Base-by-base conservation (phyloP, 2,113 vertebrate species). In the Corynorhinus townsendii region DNA sequence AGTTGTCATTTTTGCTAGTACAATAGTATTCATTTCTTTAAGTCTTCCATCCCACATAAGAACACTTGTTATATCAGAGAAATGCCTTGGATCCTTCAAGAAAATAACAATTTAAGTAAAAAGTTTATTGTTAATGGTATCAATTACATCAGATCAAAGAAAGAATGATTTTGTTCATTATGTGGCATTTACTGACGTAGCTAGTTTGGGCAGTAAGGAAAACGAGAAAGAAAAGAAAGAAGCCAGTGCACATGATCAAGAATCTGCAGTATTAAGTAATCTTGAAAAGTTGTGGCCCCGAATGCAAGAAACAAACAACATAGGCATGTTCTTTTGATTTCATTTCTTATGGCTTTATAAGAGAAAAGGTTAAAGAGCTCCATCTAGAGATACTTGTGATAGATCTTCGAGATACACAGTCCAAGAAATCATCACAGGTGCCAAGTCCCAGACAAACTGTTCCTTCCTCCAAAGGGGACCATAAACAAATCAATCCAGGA, bases 301-400 rank as follows among this genome's bases (percentile, higher is more conserved):
- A 69, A 92, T 82, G 28, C 33, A 22, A 69, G 69, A 86, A 84
- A 76, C 43, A 79, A 89, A 89, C 22, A 38, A 49, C 12, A 59
- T 35, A 40, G 22, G 12, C 26, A 73, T 30, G 35, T 71, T 95
- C 52, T 52, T 85, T 90, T 94, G 26, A 89, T 86, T 94, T 82
- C 54, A 77, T 84, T 88, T 69, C 76, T n/a, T 62, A n/a, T 1
- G n/a, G 5, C 10, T 87, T 90, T 81, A 14, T 81, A 96, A 93
- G 33, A 96, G 69, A 97, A 89, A 90, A 97, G 83, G 95, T 97
- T 96, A 96, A 96, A 97, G 90, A 96, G 95, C 96, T 97, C 96
- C 96, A 96, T 96, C 96, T 96, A 97, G 95, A 97, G 97, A 97
- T 96, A 62, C 68, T 91, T 95, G 72, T 94, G 72, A 91, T 93